Evolutionary conservation across 2,797 vertebrate species (phyloP).

Genomic region (Clarias platycephalus): DNA sequence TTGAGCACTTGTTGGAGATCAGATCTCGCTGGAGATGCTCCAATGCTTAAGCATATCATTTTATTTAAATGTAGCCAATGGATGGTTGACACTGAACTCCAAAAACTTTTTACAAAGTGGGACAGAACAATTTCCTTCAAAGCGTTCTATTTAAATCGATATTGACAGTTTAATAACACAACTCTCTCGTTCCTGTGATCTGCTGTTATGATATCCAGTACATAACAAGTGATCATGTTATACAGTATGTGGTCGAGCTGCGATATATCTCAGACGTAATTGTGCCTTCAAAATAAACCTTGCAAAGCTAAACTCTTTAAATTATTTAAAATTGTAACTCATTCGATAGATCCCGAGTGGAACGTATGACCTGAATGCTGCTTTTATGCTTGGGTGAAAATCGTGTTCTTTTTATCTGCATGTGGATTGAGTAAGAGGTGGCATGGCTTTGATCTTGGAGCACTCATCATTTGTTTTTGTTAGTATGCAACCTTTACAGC

Average conservation of each 20-base stretch:
- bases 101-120: conserved; percentile 36
- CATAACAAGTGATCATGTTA: neutral
- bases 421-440: conserved; percentile 3
- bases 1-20: conserved; percentile 23
- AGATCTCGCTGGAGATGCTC: conserved; percentile 28
- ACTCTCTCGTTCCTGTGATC: neutral
- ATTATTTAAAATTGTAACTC: neutral
- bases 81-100: conserved; percentile 31
- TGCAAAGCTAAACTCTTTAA: neutral
- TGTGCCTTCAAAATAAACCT: neutral
- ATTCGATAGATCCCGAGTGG: neutral
- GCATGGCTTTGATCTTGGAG: conserved; percentile 64
- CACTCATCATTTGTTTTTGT: conserved; percentile 58
- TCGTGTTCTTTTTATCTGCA: neutral
- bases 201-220: neutral
- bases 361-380: neutral
- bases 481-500: conserved; percentile 64
- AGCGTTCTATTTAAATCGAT: conserved; percentile 22
- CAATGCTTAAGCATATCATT: conserved; percentile 32
- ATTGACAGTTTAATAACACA: conserved; percentile 20
- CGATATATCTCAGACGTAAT: neutral
- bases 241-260: neutral
- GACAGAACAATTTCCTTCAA: conserved; percentile 17
- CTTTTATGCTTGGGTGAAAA: neutral
- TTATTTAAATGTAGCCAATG: conserved; percentile 40